These are phyloP conservation scores for Epinephelus awoara DNA, from an alignment of 2,797 vertebrate genomes.

Conservation along the genomic window DNA sequence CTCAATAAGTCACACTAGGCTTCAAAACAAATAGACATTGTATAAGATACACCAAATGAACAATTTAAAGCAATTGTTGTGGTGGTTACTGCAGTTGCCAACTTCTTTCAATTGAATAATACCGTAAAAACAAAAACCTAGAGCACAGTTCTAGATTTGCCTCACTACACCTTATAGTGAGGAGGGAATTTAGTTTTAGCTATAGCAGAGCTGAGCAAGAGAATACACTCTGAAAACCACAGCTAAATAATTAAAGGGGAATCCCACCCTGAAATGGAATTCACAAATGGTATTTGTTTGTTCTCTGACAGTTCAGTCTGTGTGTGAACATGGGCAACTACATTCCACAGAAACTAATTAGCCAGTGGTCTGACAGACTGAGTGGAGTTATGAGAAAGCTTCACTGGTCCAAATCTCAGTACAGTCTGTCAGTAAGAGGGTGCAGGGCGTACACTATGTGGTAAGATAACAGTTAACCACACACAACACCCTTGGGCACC, in stretches of 20 bases:
- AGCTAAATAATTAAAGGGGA: constrained; percentile 71
- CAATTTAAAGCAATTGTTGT: background rate
- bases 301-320: constrained; percentile 55
- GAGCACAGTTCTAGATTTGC: constrained; percentile 21
- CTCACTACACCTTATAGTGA: constrained; percentile 8
- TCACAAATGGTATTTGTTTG: constrained; percentile 60
- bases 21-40: background rate
- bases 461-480: constrained; percentile 25
- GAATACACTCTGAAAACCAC: constrained; percentile 43
- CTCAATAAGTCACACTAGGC: background rate
- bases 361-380: constrained; percentile 60
- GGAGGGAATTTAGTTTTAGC: constrained; percentile 44
- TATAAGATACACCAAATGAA: background rate
- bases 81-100: background rate
- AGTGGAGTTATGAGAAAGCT: constrained; percentile 50
- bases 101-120: constrained; percentile 21
- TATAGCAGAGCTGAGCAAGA: constrained; percentile 24
- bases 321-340: constrained; percentile 62
- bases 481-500: constrained; percentile 10
- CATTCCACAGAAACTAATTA: constrained; percentile 73
- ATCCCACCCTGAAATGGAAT: constrained; percentile 60
- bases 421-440: constrained; percentile 45
- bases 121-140: constrained; percentile 18
- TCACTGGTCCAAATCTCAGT: constrained; percentile 51
- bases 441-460: constrained; percentile 26